Evolutionary conservation across 2,888 invertebrate genomes (phyloP), one percentile per base, ranked within the genome.

Genomic region (Octonoba sinensis): DNA sequence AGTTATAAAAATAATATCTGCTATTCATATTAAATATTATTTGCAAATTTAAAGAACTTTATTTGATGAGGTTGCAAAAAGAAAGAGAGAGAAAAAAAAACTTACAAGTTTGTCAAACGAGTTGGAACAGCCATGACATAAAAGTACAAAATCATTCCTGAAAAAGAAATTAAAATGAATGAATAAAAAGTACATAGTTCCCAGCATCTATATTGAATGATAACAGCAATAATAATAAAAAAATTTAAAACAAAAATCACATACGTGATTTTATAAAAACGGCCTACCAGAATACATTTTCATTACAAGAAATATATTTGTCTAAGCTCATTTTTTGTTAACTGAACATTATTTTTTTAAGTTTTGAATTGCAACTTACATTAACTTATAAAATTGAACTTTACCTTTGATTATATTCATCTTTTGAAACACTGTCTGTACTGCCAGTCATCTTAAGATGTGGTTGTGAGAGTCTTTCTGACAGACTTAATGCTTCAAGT

Each of bases 401-500:
- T 36, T 11, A 36, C 36, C 36, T 36, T 36, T 11, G 8, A 1
- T 36, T 8, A 36, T 8, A 36, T 6, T 8, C 11, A 1, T 36
- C 6, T 36, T 36, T 36, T 27, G 6, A 27, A 27, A 27, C 27
- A 27, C 27, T 6, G 11, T 36, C 36, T 8, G 36, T 36, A 36
- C 8, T 36, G 36, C 36, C 36, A 1, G 36, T 36, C 6, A 11
- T 4, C 11, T 36, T 1, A 36, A 36, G 36, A 36, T 8, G 36
- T 36, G 36, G 36, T 36, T 36, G 36, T n/a, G 62, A 62, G 12
- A 85, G 54, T n/a, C 18, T 74, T 15, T 83, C 60, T 22, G 85
- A 84, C 27, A 85, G 44, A 49, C 67, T 72, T n/a, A 85, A 69
- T 20, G 84, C 84, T 59, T 83, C 83, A 12, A 79, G 59, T 12